These are phyloP conservation scores for Colius striatus DNA, from an alignment of 2,113 vertebrate genomes.

Conservation along the genomic window DNA sequence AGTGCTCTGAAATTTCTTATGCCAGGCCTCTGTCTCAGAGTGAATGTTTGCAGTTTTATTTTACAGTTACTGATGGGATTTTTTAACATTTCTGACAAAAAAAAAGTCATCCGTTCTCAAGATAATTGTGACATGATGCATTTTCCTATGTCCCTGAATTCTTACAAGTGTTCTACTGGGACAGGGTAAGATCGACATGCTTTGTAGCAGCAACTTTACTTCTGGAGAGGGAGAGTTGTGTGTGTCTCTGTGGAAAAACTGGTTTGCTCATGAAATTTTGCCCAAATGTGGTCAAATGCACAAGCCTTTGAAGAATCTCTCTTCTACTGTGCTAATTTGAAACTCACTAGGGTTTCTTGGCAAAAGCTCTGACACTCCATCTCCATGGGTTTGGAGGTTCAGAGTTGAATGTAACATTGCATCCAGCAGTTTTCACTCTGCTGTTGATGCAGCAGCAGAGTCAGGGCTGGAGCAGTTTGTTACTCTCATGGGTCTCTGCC, in stretches of 20 bases:
- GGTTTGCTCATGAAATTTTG: neutral
- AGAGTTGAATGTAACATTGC: neutral
- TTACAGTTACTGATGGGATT: neutral
- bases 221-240: neutral
- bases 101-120: neutral
- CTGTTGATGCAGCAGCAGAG: neutral
- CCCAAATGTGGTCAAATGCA: neutral
- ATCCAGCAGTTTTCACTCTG: neutral
- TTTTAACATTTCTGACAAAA: neutral
- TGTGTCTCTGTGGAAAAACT: neutral
- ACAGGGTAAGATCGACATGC: neutral
- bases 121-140: neutral
- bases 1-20: conserved; percentile 37
- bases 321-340: neutral
- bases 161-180: neutral
- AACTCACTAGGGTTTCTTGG: neutral
- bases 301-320: conserved; percentile 22
- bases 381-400: neutral
- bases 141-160: neutral
- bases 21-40: conserved; percentile 10
- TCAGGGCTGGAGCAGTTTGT: neutral
- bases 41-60: conserved; percentile 28
- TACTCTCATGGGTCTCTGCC: neutral
- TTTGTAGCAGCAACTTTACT: neutral
- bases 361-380: neutral